phyloP scores from a whole-genome alignment of 2,113 vertebrate species.

The Gorsachius goisagi region DNA sequence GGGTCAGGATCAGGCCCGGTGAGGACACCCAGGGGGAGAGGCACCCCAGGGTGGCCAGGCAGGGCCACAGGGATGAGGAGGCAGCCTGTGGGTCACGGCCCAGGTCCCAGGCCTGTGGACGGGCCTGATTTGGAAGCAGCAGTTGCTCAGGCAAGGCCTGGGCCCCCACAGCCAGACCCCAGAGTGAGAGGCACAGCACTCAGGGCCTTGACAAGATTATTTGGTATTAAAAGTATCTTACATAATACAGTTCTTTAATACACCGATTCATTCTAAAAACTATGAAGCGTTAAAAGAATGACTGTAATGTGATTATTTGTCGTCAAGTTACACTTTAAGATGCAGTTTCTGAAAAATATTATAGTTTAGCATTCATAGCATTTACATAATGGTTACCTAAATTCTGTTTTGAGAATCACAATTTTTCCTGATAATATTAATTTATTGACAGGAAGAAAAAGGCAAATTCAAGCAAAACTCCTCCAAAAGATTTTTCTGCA shows the following conservation, averaged over 20 bases:
- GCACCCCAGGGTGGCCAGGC: too few relatives aligned
- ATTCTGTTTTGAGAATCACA: neutral
- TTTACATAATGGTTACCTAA: neutral
- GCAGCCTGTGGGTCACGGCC: too few relatives aligned
- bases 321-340: neutral
- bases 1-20: neutral
- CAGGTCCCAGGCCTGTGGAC: fast-evolving
- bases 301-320: neutral
- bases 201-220: too few relatives aligned
- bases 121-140: fast-evolving
- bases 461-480: neutral
- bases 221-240: neutral
- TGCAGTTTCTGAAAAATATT: neutral
- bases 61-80: neutral
- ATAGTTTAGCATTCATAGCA: neutral
- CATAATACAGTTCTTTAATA: neutral
- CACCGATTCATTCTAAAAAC: neutral
- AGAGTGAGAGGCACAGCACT: fast-evolving
- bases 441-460: neutral
- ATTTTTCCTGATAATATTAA: neutral
- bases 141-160: fast-evolving
- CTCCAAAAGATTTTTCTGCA: neutral
- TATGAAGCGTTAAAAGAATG: neutral
- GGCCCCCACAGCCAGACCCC: fast-evolving
- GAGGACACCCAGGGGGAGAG: neutral